Percentiles rank a stretch among this genome's conserved stretches.
Conservation (phyloP, 2,888 invertebrate genomes). For the Galerucella nymphaeae region DNA sequence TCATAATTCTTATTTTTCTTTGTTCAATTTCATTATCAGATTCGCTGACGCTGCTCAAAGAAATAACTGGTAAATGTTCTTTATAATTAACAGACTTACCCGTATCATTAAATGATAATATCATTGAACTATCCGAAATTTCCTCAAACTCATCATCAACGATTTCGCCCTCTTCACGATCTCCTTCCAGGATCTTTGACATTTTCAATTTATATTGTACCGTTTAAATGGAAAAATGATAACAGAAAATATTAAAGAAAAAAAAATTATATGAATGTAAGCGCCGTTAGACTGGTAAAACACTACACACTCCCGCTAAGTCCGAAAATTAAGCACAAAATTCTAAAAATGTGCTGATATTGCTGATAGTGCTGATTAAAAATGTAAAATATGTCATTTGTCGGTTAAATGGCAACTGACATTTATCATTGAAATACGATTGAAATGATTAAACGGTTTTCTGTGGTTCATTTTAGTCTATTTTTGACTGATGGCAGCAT, state of each 20-base stretch:
- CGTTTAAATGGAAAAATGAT: background rate
- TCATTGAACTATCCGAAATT: slow-evolving; percentile 63
- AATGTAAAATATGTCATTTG: background rate
- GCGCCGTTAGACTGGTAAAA: background rate
- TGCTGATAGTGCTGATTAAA: too few species aligned
- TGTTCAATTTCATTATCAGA: slow-evolving; percentile 25
- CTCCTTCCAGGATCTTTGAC: slow-evolving; percentile 21
- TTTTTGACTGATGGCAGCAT: too few species aligned
- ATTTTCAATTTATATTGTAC: slow-evolving; percentile 14
- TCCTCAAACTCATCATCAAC: slow-evolving; percentile 63
- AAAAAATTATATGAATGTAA: background rate
- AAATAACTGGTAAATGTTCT: slow-evolving; percentile 62
- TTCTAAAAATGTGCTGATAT: background rate
- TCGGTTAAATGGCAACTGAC: background rate
- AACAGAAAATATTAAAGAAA: background rate
- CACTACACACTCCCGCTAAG: background rate
- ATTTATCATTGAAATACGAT: too few species aligned
- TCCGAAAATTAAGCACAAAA: background rate
- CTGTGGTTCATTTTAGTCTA: too few species aligned
- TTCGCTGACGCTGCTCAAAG: slow-evolving; percentile 64
- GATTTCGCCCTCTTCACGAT: slow-evolving; percentile 64
- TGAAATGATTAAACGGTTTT: too few species aligned
- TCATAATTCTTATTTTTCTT: slow-evolving; percentile 24
- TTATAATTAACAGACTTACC: slow-evolving; percentile 63
- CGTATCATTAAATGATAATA: slow-evolving; percentile 51